Conservation (phyloP, 2,113 vertebrate genomes). For the Ornithorhynchus anatinus region DNA sequence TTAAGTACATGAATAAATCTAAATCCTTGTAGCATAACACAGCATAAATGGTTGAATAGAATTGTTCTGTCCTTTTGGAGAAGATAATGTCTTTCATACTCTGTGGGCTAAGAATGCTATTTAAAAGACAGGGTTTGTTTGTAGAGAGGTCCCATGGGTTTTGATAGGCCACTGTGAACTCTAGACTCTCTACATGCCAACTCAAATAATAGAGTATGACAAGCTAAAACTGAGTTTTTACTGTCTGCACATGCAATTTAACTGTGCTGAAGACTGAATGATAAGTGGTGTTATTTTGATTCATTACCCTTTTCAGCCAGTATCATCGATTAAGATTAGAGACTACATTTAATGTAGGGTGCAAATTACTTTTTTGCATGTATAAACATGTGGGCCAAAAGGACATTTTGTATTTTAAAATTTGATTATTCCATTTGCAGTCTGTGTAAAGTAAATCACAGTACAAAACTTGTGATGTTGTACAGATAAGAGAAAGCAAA, state of each 20-base stretch:
- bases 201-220: constrained; percentile 18
- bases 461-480: constrained; percentile 6
- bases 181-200: constrained; percentile 4
- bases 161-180: constrained; percentile 31
- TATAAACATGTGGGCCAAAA: constrained; percentile 24
- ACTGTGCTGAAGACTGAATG: background rate
- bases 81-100: too few species aligned
- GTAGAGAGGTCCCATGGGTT: constrained; percentile 10
- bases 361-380: constrained; percentile 11
- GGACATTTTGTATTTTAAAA: constrained; percentile 25
- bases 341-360: constrained; percentile 1
- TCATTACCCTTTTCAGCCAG: background rate
- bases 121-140: constrained; percentile 42
- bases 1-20: constrained; percentile 41
- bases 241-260: background rate
- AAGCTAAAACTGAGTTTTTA: background rate
- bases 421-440: constrained; percentile 36
- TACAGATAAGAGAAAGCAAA: constrained; percentile 20
- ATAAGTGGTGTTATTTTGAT: constrained; percentile 16
- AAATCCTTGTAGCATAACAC: background rate
- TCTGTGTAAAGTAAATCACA: constrained; percentile 22
- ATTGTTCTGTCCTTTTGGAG: too few species aligned
- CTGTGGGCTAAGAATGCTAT: background rate
- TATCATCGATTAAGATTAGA: constrained; percentile 16
- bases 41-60: constrained; percentile 12